Base-by-base conservation (phyloP, 2,888 invertebrate genomes). In the Drosophila fulvimacula region DNA sequence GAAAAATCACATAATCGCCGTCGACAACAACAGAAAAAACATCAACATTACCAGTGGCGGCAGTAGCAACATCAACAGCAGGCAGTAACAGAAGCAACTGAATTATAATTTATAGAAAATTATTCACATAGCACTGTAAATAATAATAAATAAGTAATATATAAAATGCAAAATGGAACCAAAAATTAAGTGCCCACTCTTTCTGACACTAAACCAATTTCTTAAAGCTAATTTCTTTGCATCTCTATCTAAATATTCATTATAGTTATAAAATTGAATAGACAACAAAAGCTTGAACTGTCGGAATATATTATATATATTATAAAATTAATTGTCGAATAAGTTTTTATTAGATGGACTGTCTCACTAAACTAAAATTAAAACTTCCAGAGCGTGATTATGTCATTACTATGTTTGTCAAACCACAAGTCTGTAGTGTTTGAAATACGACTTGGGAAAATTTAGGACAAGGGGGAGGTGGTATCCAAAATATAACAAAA, bases 21-120 rank as follows among this genome's bases (percentile, higher is more conserved):
- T 69, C 76, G 74, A 51, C 77, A 66, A 36, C 62, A 51, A 13
- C 66, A 48, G 32, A 74, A 52, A 17, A 62, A 51, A 6, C 63
- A 41, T 10, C 66, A 49, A 19, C 41, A 10, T 17, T 11, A 41
- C 5, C 41, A 6, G 13, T 44, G 38, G 9, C 62, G 44, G 27
- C 66, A 48, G 32, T 41, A 42, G 21, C 53, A 38, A 30, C 39
- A 44, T 24, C 77, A 57, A 17, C 55, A 41, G 32, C 77, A 52
- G 57, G 17, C 64, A 52, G 7, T 41, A 49, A 39, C 32, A 53
- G 44, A 58, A 15, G 65, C 64, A 79, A 79, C 73, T 76, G 76
- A 81, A 82, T 85, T 85, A 81, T 82, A 85, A 82, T 87, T 82
- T 84, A 82, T 82, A 88, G 82, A 86, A 86, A 86, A 86, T 88